Evolutionary conservation across 2,113 vertebrate genomes (phyloP).

Genomic region (Motacilla alba): DNA sequence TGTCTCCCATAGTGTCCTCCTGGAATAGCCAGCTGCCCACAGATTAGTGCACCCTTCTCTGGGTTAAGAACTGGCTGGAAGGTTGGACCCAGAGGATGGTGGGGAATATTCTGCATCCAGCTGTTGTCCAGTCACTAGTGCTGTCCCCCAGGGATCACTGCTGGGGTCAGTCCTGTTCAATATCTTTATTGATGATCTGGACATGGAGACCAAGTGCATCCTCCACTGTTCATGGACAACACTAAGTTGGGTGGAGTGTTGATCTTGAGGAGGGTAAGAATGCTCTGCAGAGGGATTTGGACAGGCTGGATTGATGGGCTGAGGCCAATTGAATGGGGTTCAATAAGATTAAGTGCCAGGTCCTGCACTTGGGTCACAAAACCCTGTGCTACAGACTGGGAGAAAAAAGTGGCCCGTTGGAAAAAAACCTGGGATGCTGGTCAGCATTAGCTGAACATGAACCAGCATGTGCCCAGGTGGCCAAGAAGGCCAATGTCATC

Average conservation of each 20-base stretch:
- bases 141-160: not conserved
- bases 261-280: not conserved
- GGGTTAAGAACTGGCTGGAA: not conserved
- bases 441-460: not conserved
- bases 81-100: not conserved
- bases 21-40: not conserved
- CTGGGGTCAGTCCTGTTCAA: not conserved
- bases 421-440: not conserved
- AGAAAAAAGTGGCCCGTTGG: not conserved
- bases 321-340: not conserved
- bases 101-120: not conserved
- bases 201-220: rapidly evolving
- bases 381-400: not conserved
- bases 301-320: not conserved
- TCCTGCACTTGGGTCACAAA: not conserved
- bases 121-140: not conserved
- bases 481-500: not conserved
- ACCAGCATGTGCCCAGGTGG: not conserved
- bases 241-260: not conserved
- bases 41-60: not conserved
- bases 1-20: not conserved
- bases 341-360: not conserved
- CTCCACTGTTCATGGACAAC: not conserved
- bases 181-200: not conserved
- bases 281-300: not conserved